Conservation (phyloP, 2,888 invertebrate species). For the Scaeva pyrastri region DNA sequence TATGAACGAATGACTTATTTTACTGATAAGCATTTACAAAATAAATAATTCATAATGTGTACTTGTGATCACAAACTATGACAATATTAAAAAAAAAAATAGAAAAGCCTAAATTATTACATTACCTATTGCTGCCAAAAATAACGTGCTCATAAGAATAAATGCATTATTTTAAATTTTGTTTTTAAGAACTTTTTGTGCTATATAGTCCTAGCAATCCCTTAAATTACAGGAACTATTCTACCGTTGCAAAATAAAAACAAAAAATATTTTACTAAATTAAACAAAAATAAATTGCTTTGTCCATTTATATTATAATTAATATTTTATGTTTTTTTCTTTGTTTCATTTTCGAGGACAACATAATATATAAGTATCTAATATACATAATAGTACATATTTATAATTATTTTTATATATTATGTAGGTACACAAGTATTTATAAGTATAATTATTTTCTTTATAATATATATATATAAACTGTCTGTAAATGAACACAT, state of each 20-base stretch:
- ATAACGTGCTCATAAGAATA: conserved; percentile 67
- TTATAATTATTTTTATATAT: conserved; percentile 5
- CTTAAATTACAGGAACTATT: conserved; percentile 75
- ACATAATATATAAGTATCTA: conserved; percentile 67
- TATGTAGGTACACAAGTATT: conserved; percentile 49
- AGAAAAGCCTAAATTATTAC: conserved; percentile 10
- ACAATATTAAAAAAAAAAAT: background rate
- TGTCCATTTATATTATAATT: conserved; percentile 15
- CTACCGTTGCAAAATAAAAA: conserved; percentile 72
- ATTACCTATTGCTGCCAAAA: conserved; percentile 32
- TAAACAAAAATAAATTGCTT: conserved; percentile 43
- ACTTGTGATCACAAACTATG: conserved; percentile 63
- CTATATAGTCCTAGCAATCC: conserved; percentile 71
- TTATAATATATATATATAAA: conserved; percentile 35
- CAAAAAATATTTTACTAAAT: conserved; percentile 68
- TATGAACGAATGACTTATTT: background rate
- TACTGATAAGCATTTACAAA: too few relatives aligned
- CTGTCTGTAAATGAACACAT: conserved; percentile 74
- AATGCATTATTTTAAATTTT: conserved; percentile 44
- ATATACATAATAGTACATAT: conserved; percentile 12
- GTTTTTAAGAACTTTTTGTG: conserved; percentile 48
- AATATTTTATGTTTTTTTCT: conserved; percentile 14
- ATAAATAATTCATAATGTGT: conserved; percentile 6
- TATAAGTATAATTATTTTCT: conserved; percentile 29
- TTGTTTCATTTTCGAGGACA: conserved; percentile 14